Evolutionary conservation across 1,140 invertebrate species (phyloP).

Genomic region (Ceratina australensis): DNA sequence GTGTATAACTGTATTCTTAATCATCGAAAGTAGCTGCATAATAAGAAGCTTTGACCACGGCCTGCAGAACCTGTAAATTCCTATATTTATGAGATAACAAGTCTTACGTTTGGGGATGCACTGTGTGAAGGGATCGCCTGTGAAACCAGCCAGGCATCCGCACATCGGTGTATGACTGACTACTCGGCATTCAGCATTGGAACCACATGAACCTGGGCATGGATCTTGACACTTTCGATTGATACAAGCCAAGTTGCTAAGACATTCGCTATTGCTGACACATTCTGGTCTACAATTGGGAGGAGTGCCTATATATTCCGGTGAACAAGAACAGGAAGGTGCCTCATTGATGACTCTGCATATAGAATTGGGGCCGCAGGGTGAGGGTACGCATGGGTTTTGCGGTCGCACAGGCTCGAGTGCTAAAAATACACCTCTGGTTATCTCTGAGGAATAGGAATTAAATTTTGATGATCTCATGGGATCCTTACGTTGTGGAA

Average conservation of each 20-base stretch:
- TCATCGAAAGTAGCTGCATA: background rate
- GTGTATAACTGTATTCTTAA: background rate
- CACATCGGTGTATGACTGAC: constrained; percentile 88
- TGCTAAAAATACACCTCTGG: constrained; percentile 48
- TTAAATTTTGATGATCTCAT: background rate
- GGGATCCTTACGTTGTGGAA: constrained; percentile 69
- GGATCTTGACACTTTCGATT: constrained; percentile 86
- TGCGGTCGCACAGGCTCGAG: constrained; percentile 63
- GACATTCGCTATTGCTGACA: constrained; percentile 83
- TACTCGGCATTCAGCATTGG: constrained; percentile 86
- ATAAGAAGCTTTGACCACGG: background rate
- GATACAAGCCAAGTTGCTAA: constrained; percentile 83
- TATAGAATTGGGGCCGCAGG: constrained; percentile 84
- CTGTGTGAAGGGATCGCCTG: constrained; percentile 83
- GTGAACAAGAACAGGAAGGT: constrained; percentile 84
- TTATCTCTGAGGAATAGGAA: constrained; percentile 12
- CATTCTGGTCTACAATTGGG: constrained; percentile 83
- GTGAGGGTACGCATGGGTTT: constrained; percentile 42
- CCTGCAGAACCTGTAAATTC: background rate
- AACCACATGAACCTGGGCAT: constrained; percentile 85
- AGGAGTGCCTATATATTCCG: constrained; percentile 82
- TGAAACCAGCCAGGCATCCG: constrained; percentile 82
- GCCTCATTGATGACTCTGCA: constrained; percentile 84
- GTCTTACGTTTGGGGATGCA: constrained; percentile 78
- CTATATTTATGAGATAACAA: background rate